Evolutionary conservation across 2,888 invertebrate species (phyloP).

Genomic region (Actias luna): DNA sequence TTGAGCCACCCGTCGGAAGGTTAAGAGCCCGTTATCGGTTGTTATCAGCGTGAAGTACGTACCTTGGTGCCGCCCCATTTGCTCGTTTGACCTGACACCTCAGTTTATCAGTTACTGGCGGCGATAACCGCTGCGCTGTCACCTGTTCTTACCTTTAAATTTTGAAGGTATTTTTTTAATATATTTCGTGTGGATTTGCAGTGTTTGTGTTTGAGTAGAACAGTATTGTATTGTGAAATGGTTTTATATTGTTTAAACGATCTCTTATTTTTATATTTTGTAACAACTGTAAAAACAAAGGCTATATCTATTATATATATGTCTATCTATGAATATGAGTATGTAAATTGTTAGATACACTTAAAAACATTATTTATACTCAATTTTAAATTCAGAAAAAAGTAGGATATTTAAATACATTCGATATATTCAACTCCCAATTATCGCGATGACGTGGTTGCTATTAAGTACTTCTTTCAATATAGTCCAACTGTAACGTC

Average conservation of each 20-base stretch:
- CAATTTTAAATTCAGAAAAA: neutral
- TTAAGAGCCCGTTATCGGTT: constrained; percentile 79
- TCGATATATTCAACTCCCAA: neutral
- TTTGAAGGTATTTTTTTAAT: constrained; percentile 34
- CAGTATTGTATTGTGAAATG: constrained; percentile 1
- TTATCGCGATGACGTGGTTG: neutral
- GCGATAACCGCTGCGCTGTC: constrained; percentile 70
- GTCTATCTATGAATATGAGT: neutral
- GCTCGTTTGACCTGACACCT: constrained; percentile 81
- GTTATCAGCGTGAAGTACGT: constrained; percentile 64
- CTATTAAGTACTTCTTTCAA: neutral
- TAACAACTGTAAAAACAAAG: neutral
- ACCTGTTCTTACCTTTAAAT: constrained; percentile 63
- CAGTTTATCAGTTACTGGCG: constrained; percentile 73
- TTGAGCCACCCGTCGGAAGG: constrained; percentile 64
- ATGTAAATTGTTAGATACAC: neutral
- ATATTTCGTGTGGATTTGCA: constrained; percentile 11
- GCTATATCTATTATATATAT: neutral
- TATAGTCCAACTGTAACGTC: neutral
- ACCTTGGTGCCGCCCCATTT: constrained; percentile 75
- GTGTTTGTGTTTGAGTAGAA: constrained; percentile 13
- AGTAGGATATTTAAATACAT: neutral
- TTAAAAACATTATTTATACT: neutral
- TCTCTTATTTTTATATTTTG: neutral
- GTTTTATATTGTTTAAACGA: neutral